Percentiles rank a stretch among this genome's conserved stretches.
These are phyloP conservation scores for Sinonovacula constricta DNA, from an alignment of 1,140 invertebrate genomes.

Conservation along the genomic window DNA sequence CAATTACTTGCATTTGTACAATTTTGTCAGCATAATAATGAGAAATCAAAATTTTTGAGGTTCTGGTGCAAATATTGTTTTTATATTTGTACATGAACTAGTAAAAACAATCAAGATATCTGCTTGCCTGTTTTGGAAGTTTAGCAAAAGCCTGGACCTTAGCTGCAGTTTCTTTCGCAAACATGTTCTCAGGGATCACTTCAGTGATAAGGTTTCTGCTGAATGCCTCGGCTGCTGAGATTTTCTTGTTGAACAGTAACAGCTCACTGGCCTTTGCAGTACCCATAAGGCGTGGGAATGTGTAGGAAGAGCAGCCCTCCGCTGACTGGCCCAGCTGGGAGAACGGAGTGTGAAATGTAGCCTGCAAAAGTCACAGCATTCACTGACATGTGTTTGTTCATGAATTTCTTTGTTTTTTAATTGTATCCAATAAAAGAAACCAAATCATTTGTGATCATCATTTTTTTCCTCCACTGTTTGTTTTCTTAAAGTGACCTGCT, in stretches of 20 bases:
- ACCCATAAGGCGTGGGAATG: conserved; percentile 91
- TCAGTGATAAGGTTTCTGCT: conserved; percentile 86
- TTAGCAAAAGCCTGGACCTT: conserved; percentile 67
- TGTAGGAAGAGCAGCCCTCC: conserved; percentile 91
- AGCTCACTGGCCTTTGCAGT: conserved; percentile 88
- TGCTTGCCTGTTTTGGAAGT: conserved; percentile 70
- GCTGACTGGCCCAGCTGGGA: conserved; percentile 87
- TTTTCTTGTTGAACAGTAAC: conserved; percentile 88
- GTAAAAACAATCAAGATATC: too few species aligned
- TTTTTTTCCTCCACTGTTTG: too few species aligned
- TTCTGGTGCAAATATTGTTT: neutral
- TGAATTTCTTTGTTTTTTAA: too few species aligned
- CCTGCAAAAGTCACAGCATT: conserved; percentile 83
- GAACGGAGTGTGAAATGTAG: conserved; percentile 93
- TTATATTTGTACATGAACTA: neutral
- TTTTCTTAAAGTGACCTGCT: too few species aligned
- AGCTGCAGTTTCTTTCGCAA: conserved; percentile 81
- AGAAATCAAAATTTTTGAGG: neutral
- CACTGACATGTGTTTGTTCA: too few species aligned
- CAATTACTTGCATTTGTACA: too few species aligned
- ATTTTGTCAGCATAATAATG: too few species aligned
- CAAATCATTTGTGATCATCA: too few species aligned
- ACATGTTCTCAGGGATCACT: conserved; percentile 82
- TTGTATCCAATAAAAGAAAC: too few species aligned
- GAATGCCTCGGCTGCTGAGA: conserved; percentile 87